A percentile compares a stretch with the other conserved stretches of the same genome.
These are phyloP conservation scores for Zophobas atratus DNA, from an alignment of 1,140 invertebrate species.

Conservation along the genomic window DNA sequence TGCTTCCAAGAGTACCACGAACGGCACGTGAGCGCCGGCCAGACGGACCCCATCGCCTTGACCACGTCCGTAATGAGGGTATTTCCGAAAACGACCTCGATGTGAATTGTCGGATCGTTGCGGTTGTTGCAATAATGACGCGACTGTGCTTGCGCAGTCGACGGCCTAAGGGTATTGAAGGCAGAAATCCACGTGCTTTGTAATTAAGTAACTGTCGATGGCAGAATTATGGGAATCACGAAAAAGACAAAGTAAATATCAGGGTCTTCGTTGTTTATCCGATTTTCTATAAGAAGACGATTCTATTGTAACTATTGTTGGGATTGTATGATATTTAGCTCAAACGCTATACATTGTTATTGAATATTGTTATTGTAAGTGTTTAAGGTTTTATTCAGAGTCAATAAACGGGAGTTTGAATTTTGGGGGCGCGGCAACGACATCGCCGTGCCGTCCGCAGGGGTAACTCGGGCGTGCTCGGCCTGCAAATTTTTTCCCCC, in stretches of 20 bases:
- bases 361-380: slow-evolving; percentile 31
- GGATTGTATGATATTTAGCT: slow-evolving; percentile 31
- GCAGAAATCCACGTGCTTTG: slow-evolving; percentile 33
- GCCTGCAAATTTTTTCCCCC: too few relatives aligned
- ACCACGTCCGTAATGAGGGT: slow-evolving; percentile 65
- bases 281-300: background rate
- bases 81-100: slow-evolving; percentile 69
- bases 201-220: slow-evolving; percentile 2
- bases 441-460: too few relatives aligned
- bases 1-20: slow-evolving; percentile 89
- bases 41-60: slow-evolving; percentile 62
- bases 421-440: background rate
- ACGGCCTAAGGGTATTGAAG: slow-evolving; percentile 15
- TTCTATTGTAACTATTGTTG: slow-evolving; percentile 18
- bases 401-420: slow-evolving; percentile 17
- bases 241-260: slow-evolving; percentile 25
- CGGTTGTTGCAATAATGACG: slow-evolving; percentile 15
- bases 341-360: slow-evolving; percentile 29
- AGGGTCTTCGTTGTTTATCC: slow-evolving; percentile 12
- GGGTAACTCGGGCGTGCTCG: too few relatives aligned
- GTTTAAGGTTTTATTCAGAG: slow-evolving; percentile 12
- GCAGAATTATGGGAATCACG: background rate
- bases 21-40: slow-evolving; percentile 58
- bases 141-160: background rate
- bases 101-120: slow-evolving; percentile 58